Evolutionary conservation across 1,140 invertebrate genomes (phyloP), one percentile per base, ranked within the genome.

Genomic region (Portunus trituberculatus): DNA sequence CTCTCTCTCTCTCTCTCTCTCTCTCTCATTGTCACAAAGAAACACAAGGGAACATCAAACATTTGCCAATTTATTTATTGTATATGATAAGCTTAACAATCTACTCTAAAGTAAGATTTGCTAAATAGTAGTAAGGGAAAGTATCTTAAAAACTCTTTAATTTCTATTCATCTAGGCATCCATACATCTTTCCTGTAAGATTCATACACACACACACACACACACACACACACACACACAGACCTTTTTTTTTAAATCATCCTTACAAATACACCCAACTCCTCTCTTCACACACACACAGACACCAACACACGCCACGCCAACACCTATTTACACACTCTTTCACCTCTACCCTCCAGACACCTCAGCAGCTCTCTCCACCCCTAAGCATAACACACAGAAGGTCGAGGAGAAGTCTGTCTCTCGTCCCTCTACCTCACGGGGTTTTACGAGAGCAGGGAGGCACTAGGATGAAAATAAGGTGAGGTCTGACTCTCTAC

Each of bases 181-280:
- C 67, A 25, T 20, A n/a, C 16, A 14, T 59, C 52, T 20, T 39
- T 14, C 52, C 52, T 59, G 12, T 14, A 39, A 28, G 31, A 87
- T 28, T 31, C 84, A 87, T 31, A 87, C 84, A 39, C 29, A 39
- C 84, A 87, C 84, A 32, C 29, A 87, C 84, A 87, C 84, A 87
- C 32, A 87, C 29, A 87, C 29, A 87, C 84, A 87, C 29, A 87
- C 84, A 87, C 29, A 87, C 84, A 87, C 10, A 87, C 84, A 87
- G 10, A 7, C 7, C 16, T 8, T 25, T 25, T 20, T 82, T 20
- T 4, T 82, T 3, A 25, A 25, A 25, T 76, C 7, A 2, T 82
- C 20, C 8, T 20, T 25, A 28, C 84, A 46, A 12, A 87, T 10
- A 87, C 31, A 32, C 39, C 8, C 84, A 32, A 14, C 59, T 25